Evolutionary conservation across 2,797 vertebrate genomes (phyloP), one percentile per base, ranked within the genome.

Genomic region (Gymnocypris eckloni): DNA sequence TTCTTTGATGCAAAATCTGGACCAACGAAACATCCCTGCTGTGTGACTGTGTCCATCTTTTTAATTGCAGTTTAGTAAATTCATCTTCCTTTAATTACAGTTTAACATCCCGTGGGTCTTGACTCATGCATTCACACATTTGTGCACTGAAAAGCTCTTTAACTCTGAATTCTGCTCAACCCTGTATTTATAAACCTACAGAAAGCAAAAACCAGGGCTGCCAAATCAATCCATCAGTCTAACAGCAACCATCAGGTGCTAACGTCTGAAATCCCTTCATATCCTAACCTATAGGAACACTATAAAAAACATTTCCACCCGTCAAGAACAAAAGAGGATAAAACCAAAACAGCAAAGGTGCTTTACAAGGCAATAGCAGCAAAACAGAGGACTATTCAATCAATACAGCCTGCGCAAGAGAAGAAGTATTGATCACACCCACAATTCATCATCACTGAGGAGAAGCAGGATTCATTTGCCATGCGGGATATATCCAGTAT

Each of bases 361-460:
- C 86, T 86, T 83, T 59, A 80, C 72, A 79, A 87, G 70, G 82
- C 86, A 86, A 37, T 87, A 90, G 89, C 86, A 90, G 88, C 87
- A 64, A 86, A 87, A 87, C 64, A 6, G 16, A 43, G 33, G 50
- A 79, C 18, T 43, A 15, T 67, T 37, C 9, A 18, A 85, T 87
- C 82, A 64, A 84, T 88, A 86, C 25, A 52, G 73, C 78, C 41
- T 25, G 59, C n/a, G 10, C 43, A 56, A 59, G 15, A 76, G 37
- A 54, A 39, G 43, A 64, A 39, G 43, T 86, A 86, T 82, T 61
- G 59, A 87, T 86, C 72, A 61, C 64, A n/a, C 16, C 12, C 79
- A 69, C 76, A 9, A 75, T 78, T 85, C 66, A 66, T 81, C 25
- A 87, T 87, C 71, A 79, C 8, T 66, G 20, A 33, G 64, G 18